Evolutionary conservation across 2,888 invertebrate genomes (phyloP), one percentile per base, ranked within the genome.

Genomic region (Mechanitis mazaeus): DNA sequence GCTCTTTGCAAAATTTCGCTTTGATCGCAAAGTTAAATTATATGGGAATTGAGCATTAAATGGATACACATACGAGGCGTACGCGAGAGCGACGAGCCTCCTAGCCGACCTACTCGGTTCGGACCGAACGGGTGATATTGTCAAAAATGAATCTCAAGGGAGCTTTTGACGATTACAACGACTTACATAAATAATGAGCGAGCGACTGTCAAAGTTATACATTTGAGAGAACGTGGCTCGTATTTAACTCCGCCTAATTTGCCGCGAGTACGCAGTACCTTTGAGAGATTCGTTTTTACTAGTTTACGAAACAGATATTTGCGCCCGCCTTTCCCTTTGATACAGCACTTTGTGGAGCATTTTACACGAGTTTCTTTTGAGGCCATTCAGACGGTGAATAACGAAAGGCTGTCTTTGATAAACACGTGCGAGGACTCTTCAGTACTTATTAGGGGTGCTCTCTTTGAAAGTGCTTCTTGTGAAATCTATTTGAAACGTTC

Each of bases 401-500:
- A 89, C 89, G 90, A 89, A 90, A 90, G 89, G 89, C 89, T 89
- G 90, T 89, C 90, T 90, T 89, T 90, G 89, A 89, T 90, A 89
- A 90, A 90, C 90, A 90, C 90, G 90, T 90, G 88, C 89, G 89
- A 88, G 90, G 87, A 89, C 89, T 90, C 90, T 89, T 89, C 88
- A 88, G 89, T 89, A 88, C 89, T 89, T 90, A 90, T 90, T 89
- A 90, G 89, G 87, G 87, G 87, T 85, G 87, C 87, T 88, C 88
- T 85, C 89, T 90, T 89, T 89, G 87, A 87, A 86, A 87, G 84
- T 85, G 87, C 85, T 88, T 85, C 89, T 88, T 81, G 86, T 83
- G 84, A 88, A 89, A 89, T 90, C 87, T 89, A 88, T 89, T 89
- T 85, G 87, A 86, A 86, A 86, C 86, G 87, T 87, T 89, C 87